Evolutionary conservation across 2,113 vertebrate genomes (phyloP).

Genomic region (Cyanoliseus patagonus): DNA sequence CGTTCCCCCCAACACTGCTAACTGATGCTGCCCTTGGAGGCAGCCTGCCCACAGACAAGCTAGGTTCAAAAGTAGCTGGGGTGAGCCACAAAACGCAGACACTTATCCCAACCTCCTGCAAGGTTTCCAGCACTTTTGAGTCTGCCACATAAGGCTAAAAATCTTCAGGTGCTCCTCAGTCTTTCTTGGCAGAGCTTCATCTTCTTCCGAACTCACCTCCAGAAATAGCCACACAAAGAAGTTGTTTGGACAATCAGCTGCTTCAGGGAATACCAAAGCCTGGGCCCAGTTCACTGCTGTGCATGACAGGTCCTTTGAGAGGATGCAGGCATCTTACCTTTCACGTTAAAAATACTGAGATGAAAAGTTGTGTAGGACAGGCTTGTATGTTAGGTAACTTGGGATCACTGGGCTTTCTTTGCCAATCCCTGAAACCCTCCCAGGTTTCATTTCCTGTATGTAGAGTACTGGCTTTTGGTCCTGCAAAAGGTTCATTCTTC

Average conservation of each 20-base stretch:
- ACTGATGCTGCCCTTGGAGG: neutral
- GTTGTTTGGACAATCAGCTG: neutral
- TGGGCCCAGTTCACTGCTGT: accelerated
- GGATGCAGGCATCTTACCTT: neutral
- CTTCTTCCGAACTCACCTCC: neutral
- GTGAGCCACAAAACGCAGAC: accelerated
- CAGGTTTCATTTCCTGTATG: neutral
- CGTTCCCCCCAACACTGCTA: neutral
- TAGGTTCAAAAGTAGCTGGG: neutral
- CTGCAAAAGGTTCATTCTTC: neutral
- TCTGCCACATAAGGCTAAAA: neutral
- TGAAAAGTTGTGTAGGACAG: neutral
- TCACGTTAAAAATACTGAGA: neutral
- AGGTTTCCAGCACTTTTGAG: neutral
- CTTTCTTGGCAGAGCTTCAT: neutral
- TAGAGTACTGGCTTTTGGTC: neutral
- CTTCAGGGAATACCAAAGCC: neutral
- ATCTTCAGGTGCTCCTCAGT: neutral
- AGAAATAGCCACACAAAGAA: neutral
- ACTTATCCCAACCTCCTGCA: neutral
- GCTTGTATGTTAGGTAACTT: neutral
- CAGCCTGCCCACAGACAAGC: neutral
- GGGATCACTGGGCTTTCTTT: neutral
- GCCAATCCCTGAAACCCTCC: neutral
- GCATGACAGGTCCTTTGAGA: neutral